Base-by-base conservation (phyloP, 2,888 invertebrate genomes). In the Erebia palarica region DNA sequence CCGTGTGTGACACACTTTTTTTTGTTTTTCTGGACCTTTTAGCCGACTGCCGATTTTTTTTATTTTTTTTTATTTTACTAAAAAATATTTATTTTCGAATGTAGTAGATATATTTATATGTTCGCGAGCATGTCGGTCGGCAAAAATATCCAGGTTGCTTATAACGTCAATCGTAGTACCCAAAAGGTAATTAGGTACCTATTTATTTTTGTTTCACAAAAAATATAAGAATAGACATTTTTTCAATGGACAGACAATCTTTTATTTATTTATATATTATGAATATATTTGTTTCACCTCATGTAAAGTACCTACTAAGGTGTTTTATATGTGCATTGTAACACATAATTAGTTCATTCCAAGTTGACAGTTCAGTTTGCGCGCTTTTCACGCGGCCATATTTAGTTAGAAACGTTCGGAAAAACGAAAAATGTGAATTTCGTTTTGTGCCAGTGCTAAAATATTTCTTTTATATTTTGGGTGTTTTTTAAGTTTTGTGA, bases 351-450 rank as follows among this genome's bases (percentile, higher is more conserved):
- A 75, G 69, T 69, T 73, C 81, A 79, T 78, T 77, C 77, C 78
- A 70, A 75, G 78, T 78, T 78, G 75, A 80, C 78, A 78, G 80
- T 59, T 76, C 76, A 75, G 76, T 78, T 82, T 79, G 82, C 84
- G 85, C 86, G 84, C 80, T 82, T 86, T 83, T 81, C 79, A 76
- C 75, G 74, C 73, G 72, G 72, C 74, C 66, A 72, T 78, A 76
- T 77, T 80, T 75, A 75, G 71, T 36, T 55, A 65, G 72, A 75
- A 65, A 58, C 18, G 53, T 65, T 60, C 53, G 59, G 59, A 71
- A 78, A 63, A 47, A 63, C 21, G 14, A 63, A 63, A 75, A 47
- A 76, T 76, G 75, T 68, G 13, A 69, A 13, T 74, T 69, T 63
- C 14, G 11, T 21, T 18, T 49, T 42, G 42, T 42, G 42, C n/a